Percentiles rank a stretch among this genome's conserved stretches.
Evolutionary conservation across 2,797 vertebrate species (phyloP).

Genomic region (Pelobates cultripes): DNA sequence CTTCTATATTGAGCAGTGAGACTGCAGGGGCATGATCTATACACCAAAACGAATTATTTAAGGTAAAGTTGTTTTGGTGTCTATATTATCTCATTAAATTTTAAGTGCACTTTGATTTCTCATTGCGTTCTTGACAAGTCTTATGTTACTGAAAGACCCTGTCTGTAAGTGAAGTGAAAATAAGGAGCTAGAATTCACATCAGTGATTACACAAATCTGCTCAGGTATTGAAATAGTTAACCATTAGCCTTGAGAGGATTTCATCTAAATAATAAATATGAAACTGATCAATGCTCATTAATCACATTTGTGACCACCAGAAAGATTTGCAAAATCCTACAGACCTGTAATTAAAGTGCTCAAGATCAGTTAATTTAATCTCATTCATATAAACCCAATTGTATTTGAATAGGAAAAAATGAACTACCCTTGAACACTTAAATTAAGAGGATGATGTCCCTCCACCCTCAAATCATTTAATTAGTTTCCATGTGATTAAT

Average conservation of each 20-base stretch:
- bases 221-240: slow-evolving; percentile 8
- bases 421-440: slow-evolving; percentile 23
- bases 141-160: too few relatives aligned
- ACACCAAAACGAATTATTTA: too few relatives aligned
- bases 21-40: too few relatives aligned
- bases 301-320: slow-evolving; percentile 50
- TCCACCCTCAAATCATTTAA: slow-evolving; percentile 39
- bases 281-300: slow-evolving; percentile 50
- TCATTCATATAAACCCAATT: slow-evolving; percentile 45
- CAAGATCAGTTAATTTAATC: slow-evolving; percentile 48
- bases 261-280: slow-evolving; percentile 31
- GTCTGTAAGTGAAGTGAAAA: not conserved
- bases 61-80: too few relatives aligned
- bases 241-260: not conserved
- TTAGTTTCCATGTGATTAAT: slow-evolving; percentile 43
- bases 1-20: too few relatives aligned
- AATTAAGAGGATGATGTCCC: slow-evolving; percentile 40
- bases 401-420: slow-evolving; percentile 37
- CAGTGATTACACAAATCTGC: not conserved
- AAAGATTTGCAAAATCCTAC: slow-evolving; percentile 31
- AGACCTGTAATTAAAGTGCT: slow-evolving; percentile 51
- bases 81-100: too few relatives aligned
- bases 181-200: not conserved
- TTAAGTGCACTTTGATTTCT: too few relatives aligned
- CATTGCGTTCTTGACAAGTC: too few relatives aligned